Percentiles rank a stretch among this genome's conserved stretches.
Evolutionary conservation across 2,113 vertebrate species (phyloP).

Genomic region (Cairina moschata): DNA sequence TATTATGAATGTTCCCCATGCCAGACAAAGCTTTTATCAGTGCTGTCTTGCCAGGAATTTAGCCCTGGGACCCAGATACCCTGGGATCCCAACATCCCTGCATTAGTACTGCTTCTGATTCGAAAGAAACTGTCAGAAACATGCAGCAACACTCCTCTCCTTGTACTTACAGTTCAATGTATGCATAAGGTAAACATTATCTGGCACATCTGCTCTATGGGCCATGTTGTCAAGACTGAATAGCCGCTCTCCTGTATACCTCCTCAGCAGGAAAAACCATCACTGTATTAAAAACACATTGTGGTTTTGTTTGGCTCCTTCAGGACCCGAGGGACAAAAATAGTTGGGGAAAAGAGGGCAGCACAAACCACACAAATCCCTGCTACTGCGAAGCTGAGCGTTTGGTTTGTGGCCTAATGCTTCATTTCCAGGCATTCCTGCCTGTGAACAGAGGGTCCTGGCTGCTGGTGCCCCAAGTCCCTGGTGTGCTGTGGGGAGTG

Average conservation of each 20-base stretch:
- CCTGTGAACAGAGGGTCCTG: not conserved
- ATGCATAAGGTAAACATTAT: not conserved
- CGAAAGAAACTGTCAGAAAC: not conserved
- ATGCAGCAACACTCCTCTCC: not conserved
- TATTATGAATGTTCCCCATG: not conserved
- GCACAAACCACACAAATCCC: too few species aligned
- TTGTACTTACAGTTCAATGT: not conserved
- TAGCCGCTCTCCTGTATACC: not conserved
- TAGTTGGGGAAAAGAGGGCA: not conserved
- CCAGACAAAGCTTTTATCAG: not conserved
- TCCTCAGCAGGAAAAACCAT: not conserved
- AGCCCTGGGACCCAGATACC: not conserved
- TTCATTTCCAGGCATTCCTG: not conserved
- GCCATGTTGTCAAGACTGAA: not conserved
- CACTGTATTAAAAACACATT: not conserved
- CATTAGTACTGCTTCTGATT: not conserved
- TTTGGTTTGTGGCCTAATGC: not conserved
- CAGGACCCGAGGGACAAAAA: not conserved
- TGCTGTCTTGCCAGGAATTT: not conserved
- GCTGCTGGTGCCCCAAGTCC: not conserved
- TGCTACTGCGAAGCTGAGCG: not conserved
- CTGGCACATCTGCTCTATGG: not conserved
- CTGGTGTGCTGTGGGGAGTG: not conserved
- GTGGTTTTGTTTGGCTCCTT: not conserved
- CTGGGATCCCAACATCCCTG: not conserved